phyloP scores from a whole-genome alignment of 1,140 invertebrate species.

The Leptinotarsa texana region DNA sequence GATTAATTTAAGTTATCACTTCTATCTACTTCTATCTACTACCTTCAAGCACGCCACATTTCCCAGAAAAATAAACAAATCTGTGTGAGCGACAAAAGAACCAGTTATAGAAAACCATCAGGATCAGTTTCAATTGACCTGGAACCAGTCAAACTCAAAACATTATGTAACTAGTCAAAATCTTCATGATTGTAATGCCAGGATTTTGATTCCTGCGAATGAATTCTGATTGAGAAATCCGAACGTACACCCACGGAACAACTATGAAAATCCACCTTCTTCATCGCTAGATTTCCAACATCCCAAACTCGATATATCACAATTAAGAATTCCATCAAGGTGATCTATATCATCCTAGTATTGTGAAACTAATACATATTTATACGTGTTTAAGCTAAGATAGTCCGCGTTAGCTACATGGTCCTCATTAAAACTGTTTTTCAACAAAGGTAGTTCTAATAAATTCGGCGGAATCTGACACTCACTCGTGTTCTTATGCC shows the following conservation, averaged over 20 bases:
- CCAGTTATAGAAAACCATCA: no score
- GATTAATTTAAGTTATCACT: no score
- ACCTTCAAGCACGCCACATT: no score
- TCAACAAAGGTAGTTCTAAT: constrained; percentile 11
- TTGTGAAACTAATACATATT: constrained; percentile 8
- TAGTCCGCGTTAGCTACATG: constrained; percentile 7
- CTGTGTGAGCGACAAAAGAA: no score
- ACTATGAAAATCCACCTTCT: neutral
- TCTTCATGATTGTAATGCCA: no score
- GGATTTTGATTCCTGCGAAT: no score
- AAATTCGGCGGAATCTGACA: constrained; percentile 10
- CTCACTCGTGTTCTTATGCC: neutral
- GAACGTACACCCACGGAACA: neutral
- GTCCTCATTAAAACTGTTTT: constrained; percentile 18
- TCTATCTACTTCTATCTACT: no score
- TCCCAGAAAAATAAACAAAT: no score
- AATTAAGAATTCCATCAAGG: neutral
- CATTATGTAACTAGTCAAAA: no score
- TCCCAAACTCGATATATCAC: neutral
- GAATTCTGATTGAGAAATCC: no score
- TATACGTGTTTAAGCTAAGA: constrained; percentile 20
- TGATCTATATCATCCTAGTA: constrained; percentile 1
- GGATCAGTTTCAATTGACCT: no score
- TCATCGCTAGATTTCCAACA: neutral
- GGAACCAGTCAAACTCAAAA: no score